Base-by-base conservation (phyloP, 2,888 invertebrate genomes). In the Hemithea aestivaria region DNA sequence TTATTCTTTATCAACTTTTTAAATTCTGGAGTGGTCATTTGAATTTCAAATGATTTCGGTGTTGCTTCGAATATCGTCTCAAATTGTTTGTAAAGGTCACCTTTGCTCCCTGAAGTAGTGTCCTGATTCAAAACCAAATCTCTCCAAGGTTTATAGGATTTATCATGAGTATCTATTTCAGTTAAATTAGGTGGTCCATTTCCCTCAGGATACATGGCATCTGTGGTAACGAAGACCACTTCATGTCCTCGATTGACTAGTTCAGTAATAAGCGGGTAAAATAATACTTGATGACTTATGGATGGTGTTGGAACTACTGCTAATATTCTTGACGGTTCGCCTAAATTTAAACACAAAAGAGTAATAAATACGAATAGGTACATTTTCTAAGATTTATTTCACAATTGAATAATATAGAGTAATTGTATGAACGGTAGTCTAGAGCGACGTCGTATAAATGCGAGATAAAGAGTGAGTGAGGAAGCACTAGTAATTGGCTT, bases 201-300 rank as follows among this genome's bases (percentile, higher is more conserved):
- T 10, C 46, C 50, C 33, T 63, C 55, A 0, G 53, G 37, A 10
- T 56, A 64, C 0, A 45, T 54, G 0, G 75, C 73, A 41, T 78
- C 45, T 6, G 83, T 35, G 0, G 83, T 77, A 2, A 79, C 45
- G 0, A 77, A 55, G 0, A 68, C 60, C 0, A 87, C 40, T 29
- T 83, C 63, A 37, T 87, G 83, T 1, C 83, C 82, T 27, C 21
- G 20, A 8, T 22, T 12, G 6, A 34, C 1, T 1, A 34, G 34
- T 34, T 26, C 34, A 0, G 10, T 27, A 27, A 34, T 21, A 1
- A 34, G 8, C 1, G 21, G 20, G 27, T 11, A 20, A 11, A 34
- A 34, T 8, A 34, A 26, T 8, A 34, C 27, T n/a, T n/a, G n/a
- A n/a, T n/a, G n/a, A n/a, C n/a, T n/a, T n/a, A n/a, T n/a, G n/a